Conservation (phyloP, 1,140 invertebrate genomes). For the Nebria ingens region DNA sequence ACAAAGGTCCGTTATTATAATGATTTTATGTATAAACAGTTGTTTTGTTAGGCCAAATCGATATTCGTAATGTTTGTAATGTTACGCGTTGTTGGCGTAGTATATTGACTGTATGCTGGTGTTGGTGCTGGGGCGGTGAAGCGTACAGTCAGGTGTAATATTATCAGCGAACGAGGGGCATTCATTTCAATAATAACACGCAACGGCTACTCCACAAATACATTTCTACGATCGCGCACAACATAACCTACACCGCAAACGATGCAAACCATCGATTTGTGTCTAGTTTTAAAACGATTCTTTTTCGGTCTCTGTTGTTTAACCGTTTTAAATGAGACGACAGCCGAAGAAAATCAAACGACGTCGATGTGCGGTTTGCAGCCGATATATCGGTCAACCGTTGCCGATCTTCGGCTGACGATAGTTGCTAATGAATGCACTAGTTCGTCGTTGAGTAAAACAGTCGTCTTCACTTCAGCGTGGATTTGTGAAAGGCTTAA, state of each 20-base stretch:
- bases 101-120: conserved; percentile 8
- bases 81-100: conserved; percentile 4
- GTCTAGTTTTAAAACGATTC: not conserved
- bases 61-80: conserved; percentile 6
- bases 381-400: not conserved
- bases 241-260: not conserved
- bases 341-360: not conserved
- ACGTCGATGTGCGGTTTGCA: not conserved
- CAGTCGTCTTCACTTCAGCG: not conserved
- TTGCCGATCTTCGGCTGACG: not conserved
- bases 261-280: not conserved
- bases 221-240: not conserved
- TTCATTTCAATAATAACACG: conserved; percentile 1
- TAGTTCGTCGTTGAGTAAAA: not conserved
- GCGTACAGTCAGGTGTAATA: not conserved
- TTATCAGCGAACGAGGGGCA: not conserved
- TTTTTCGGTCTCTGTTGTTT: not conserved
- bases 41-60: not conserved
- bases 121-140: not conserved
- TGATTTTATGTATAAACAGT: no score
- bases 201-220: not conserved
- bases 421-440: not conserved
- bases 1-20: no score
- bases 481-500: not conserved
- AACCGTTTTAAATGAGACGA: not conserved